These are phyloP conservation scores for Agriopis aurantiaria DNA, from an alignment of 2,888 invertebrate genomes.

Conservation along the genomic window DNA sequence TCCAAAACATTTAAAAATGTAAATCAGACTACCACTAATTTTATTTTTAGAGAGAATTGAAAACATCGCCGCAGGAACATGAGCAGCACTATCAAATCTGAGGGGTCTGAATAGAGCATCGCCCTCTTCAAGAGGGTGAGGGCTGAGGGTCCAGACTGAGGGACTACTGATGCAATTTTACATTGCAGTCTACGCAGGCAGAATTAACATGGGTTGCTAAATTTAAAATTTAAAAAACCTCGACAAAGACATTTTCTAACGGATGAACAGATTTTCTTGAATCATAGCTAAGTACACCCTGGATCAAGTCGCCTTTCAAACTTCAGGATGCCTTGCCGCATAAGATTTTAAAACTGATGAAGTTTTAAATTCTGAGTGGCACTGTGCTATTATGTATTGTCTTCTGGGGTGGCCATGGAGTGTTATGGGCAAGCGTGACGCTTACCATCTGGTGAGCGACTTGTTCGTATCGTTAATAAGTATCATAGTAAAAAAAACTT, in stretches of 20 bases:
- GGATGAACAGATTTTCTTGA: no score
- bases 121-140: constrained; percentile 59
- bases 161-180: constrained; percentile 68
- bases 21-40: constrained; percentile 49
- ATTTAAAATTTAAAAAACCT: neutral
- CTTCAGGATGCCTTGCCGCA: no score
- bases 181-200: constrained; percentile 58
- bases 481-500: neutral
- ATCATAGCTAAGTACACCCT: no score
- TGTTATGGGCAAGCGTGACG: no score
- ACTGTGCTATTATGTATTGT: no score
- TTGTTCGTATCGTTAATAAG: no score
- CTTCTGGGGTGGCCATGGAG: no score
- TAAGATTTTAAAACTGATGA: no score
- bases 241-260: no score
- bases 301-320: no score
- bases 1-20: constrained; percentile 52
- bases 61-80: constrained; percentile 65
- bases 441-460: no score
- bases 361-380: no score
- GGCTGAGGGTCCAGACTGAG: constrained; percentile 53
- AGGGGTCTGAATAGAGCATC: constrained; percentile 71
- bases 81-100: constrained; percentile 48
- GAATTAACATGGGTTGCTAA: neutral
- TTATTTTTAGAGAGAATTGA: constrained; percentile 61